Evolutionary conservation across 2,113 vertebrate species (phyloP).

Genomic region (Eupsittula cactorum): DNA sequence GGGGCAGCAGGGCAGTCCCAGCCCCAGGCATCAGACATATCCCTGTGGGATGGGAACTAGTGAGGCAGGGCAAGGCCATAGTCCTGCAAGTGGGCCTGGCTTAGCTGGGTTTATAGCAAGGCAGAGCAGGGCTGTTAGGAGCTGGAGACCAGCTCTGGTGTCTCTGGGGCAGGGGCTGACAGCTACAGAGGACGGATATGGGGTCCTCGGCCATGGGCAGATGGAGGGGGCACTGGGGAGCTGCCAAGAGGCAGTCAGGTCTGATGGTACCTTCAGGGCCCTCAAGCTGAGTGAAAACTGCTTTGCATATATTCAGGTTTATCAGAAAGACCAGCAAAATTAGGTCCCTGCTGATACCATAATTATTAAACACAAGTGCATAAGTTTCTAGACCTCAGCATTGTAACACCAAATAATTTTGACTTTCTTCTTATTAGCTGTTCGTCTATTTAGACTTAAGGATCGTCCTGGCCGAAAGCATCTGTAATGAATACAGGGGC

Average conservation of each 20-base stretch:
- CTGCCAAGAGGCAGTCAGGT: not conserved
- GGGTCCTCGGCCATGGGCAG: not conserved
- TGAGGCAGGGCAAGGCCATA: fast-evolving
- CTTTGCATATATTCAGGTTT: not conserved
- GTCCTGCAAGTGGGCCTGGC: fast-evolving
- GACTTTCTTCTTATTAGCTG: not conserved
- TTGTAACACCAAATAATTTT: not conserved
- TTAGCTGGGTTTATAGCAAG: fast-evolving
- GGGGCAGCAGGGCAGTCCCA: not conserved
- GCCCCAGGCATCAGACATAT: fast-evolving
- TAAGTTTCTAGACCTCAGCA: not conserved
- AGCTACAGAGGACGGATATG: fast-evolving
- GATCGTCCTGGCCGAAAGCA: not conserved
- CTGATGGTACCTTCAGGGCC: too few species aligned
- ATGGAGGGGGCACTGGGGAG: fast-evolving
- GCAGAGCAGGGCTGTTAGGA: not conserved
- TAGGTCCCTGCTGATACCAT: not conserved
- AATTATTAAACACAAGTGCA: not conserved
- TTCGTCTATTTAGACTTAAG: not conserved
- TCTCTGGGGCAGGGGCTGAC: not conserved
- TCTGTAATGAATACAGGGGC: not conserved
- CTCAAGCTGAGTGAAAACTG: not conserved
- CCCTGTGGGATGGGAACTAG: fast-evolving
- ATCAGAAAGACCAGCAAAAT: not conserved
- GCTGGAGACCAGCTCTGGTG: fast-evolving